Evolutionary conservation across 2,797 vertebrate genomes (phyloP).

Genomic region (Girardinus metallicus): DNA sequence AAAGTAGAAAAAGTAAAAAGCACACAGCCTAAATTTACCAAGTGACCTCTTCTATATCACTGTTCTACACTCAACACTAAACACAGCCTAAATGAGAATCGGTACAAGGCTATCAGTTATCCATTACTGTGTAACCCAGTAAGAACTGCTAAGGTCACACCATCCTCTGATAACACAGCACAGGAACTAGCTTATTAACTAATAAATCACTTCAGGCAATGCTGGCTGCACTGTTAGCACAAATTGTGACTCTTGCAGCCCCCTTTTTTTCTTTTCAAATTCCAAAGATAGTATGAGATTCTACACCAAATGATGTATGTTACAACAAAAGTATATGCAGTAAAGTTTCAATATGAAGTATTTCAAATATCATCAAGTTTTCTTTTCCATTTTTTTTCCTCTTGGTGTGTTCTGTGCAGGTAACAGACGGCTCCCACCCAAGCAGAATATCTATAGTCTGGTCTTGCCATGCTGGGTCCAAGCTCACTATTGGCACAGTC

Average conservation of each 20-base stretch:
- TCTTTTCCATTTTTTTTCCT: neutral
- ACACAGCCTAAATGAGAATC: constrained; percentile 33
- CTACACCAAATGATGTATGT: constrained; percentile 14
- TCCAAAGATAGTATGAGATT: constrained; percentile 3
- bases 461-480: constrained; percentile 11
- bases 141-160: constrained; percentile 42
- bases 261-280: neutral
- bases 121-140: constrained; percentile 36
- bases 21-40: constrained; percentile 57
- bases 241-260: neutral
- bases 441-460: constrained; percentile 23
- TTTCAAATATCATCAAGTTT: neutral
- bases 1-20: neutral
- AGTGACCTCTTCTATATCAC: constrained; percentile 33
- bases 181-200: constrained; percentile 44
- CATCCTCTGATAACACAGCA: constrained; percentile 31
- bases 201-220: constrained; percentile 51
- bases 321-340: neutral
- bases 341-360: neutral
- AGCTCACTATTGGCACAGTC: constrained; percentile 23
- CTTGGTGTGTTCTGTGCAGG: neutral
- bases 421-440: neutral
- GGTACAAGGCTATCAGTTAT: constrained; percentile 50
- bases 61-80: constrained; percentile 45
- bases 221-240: constrained; percentile 4